Conservation (phyloP, 2,797 vertebrate species). For the Semotilus atromaculatus region DNA sequence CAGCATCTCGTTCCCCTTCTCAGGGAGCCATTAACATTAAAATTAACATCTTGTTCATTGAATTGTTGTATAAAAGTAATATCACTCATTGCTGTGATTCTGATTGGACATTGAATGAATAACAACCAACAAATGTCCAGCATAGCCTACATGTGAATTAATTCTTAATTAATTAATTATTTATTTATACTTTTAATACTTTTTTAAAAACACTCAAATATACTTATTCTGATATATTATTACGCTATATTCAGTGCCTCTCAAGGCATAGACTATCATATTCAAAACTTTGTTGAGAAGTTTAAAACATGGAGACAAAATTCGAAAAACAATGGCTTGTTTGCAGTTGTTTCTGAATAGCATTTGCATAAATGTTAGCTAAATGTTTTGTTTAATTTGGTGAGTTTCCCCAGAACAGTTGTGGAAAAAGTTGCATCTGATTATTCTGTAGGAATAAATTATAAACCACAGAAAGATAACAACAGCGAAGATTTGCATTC, state of each 20-base stretch:
- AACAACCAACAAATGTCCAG: neutral
- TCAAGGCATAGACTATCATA: constrained; percentile 40
- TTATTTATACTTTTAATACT: too few species aligned
- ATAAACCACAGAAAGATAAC: constrained; percentile 30
- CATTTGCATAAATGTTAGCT: constrained; percentile 52
- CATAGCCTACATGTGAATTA: neutral
- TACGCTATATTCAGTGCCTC: neutral
- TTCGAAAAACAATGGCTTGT: constrained; percentile 29
- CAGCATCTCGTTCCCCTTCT: too few species aligned
- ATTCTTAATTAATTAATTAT: too few species aligned
- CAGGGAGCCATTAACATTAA: neutral
- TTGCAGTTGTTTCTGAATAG: constrained; percentile 38
- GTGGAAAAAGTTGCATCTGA: constrained; percentile 34
- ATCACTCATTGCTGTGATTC: neutral
- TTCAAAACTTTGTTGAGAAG: constrained; percentile 33
- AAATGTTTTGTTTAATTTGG: constrained; percentile 44
- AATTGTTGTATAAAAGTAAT: neutral
- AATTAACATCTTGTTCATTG: neutral
- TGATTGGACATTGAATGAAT: neutral
- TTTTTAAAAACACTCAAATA: neutral
- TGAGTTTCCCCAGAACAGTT: constrained; percentile 19
- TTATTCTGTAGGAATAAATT: constrained; percentile 35
- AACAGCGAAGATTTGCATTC: constrained; percentile 15
- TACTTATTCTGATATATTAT: neutral
- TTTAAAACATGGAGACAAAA: constrained; percentile 34